Base-by-base conservation (phyloP, 2,113 vertebrate genomes). In the Misgurnus anguillicaudatus region DNA sequence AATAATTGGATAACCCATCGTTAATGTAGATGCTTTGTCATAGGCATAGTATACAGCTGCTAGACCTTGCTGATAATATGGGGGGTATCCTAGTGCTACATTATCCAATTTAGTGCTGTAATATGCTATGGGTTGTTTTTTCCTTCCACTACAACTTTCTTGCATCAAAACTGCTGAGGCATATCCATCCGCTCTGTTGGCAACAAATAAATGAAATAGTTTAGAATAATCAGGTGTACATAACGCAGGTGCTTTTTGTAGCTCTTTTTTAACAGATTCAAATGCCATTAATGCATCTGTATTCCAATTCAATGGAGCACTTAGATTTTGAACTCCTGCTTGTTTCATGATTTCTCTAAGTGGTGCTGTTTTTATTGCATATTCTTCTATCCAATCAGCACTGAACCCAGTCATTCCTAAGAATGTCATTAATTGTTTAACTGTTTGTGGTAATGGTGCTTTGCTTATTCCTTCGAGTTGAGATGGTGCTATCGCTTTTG, bases 21-120 rank as follows among this genome's bases (percentile, higher is more conserved):
- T 17, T 9, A 42, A 6, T 14, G 1, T 8, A 3, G 36, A 90
- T 88, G 88, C 86, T 86, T 84, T 90, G 89, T 78, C 89, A 87
- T 90, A 85, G 1, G 87, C 88, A 85, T 64, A 77, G 51, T 24
- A 68, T 6, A 47, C 77, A 1, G 16, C 64, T 4, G 8, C 24
- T n/a, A 0, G 6, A 11, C 68, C 24, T 21, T 13, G 7, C 4
- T 41, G 24, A 6, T 11, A 19, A 19, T 17, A n/a, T 4, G 17
- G 9, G 6, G 51, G 4, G 9, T 42, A 3, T 60, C 39, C 4
- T 19, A 9, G 55, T 9, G 41, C 41, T 42, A 42, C 41, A 9
- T 42, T 42, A 9, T 42, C 41, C 8, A 42, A 9, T 9, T 42
- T 42, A 42, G 41, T 42, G 41, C 41, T 42, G 8, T 42, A 42